phyloP scores from a whole-genome alignment of 2,797 vertebrate genomes.

The Nyctalus aviator region DNA sequence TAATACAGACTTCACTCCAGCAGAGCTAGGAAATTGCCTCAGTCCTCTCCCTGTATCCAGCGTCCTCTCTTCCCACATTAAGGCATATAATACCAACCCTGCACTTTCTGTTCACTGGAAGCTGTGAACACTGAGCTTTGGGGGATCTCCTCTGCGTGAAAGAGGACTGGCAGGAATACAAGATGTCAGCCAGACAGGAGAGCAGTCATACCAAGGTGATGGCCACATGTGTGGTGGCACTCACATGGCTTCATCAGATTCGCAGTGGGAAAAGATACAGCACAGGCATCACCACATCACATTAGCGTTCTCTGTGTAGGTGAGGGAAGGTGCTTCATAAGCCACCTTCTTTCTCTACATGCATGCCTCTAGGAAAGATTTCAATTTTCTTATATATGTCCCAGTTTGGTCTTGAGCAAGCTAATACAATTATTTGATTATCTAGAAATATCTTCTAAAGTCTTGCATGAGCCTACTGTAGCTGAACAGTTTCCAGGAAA shows the following conservation, averaged over 20 bases:
- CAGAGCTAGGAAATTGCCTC: background rate
- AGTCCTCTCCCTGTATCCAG: background rate
- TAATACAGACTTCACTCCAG: background rate
- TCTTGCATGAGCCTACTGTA: background rate
- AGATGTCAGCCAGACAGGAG: background rate
- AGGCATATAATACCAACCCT: rapidly evolving
- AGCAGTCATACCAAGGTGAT: background rate
- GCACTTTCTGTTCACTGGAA: background rate
- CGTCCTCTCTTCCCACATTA: rapidly evolving
- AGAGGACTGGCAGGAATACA: background rate
- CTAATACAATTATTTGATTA: background rate
- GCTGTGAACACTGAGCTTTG: background rate
- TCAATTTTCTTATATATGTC: background rate
- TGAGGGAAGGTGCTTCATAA: background rate
- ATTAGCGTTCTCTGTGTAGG: rapidly evolving
- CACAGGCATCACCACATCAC: background rate
- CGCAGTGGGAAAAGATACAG: background rate
- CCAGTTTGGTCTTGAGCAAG: background rate
- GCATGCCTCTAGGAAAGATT: background rate
- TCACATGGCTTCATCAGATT: background rate
- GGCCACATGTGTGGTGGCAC: background rate
- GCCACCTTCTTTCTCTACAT: background rate
- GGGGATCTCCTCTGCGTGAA: background rate
- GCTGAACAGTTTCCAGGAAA: background rate
- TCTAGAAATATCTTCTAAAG: background rate